Evolutionary conservation across 2,888 invertebrate genomes (phyloP), one percentile per base, ranked within the genome.

Genomic region (Calameuta idolon): DNA sequence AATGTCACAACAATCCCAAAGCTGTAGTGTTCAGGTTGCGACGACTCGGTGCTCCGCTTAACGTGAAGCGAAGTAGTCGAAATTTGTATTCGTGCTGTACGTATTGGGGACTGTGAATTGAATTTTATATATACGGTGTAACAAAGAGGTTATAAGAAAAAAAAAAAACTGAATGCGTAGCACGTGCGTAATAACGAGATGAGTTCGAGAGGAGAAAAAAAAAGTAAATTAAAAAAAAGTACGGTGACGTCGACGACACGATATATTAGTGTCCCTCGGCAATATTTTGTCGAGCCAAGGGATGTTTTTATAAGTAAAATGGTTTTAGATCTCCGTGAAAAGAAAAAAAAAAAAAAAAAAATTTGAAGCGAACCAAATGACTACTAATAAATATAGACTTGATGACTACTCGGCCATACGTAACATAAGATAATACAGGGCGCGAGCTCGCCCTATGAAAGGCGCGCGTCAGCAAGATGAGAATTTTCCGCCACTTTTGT

Each of bases 1-100:
- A 55, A 55, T 55, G 55, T 55, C 55, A 55, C 5, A 23, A 55
- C 9, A 55, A 55, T 55, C 77, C 75, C 79, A 78, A 82, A 85
- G 89, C 90, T 90, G 90, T 90, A 87, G 89, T 90, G 90, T 91
- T 91, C 89, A 90, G 89, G 83, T 88, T 89, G 88, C 89, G 89
- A 89, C 87, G 89, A 87, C 82, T 84, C 80, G 80, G 77, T 83
- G 73, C 35, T 69, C 12, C 35, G 31, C 33, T 75, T 55, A 31
- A 31, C 71, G 31, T 33, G 35, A 71, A 35, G 77, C 73, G 73
- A 37, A 76, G 69, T 55, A 79, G 69, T 79, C 79, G 77, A 80
- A 79, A 80, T 79, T 82, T 84, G 84, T 83, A 80, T 83, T 84
- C 83, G 83, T 83, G 23, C 86, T 84, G 84, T 87, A 87, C 87